A percentile compares a stretch with the other conserved stretches of the same genome.
phyloP scores from a whole-genome alignment of 1,140 invertebrate species.

The Eupristina koningsbergeri region DNA sequence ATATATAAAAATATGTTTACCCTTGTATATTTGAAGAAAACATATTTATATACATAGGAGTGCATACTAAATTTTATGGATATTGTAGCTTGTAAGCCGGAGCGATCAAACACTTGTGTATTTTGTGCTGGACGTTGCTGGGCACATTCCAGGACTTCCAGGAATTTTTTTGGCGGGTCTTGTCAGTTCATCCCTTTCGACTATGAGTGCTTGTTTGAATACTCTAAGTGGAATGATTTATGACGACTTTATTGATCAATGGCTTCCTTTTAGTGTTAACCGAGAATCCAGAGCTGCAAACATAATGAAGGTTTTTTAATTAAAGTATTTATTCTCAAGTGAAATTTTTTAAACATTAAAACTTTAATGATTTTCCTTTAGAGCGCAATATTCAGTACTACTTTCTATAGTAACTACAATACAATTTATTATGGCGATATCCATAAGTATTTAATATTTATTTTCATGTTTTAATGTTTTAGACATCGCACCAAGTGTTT shows the following conservation, averaged over 20 bases:
- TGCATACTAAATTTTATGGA: no score
- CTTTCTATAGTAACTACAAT: no score
- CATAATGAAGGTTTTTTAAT: slow-evolving; percentile 64
- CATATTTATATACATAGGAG: no score
- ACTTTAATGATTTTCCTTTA: no score
- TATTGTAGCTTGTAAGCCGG: slow-evolving; percentile 56
- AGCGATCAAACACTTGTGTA: slow-evolving; percentile 75
- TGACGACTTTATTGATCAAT: slow-evolving; percentile 74
- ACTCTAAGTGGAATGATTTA: slow-evolving; percentile 75
- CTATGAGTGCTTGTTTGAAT: slow-evolving; percentile 72
- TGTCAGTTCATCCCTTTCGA: slow-evolving; percentile 79
- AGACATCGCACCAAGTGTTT: no score
- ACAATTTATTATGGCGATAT: no score
- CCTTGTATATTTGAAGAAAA: no score
- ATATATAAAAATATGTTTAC: no score
- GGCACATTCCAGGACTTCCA: slow-evolving; percentile 75
- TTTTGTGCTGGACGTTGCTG: slow-evolving; percentile 77
- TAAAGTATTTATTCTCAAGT: background rate
- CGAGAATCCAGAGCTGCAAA: slow-evolving; percentile 62
- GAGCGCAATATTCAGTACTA: no score
- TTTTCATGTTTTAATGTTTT: no score
- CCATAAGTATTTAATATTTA: no score
- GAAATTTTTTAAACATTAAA: no score
- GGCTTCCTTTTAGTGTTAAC: slow-evolving; percentile 58
- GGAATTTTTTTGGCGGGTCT: slow-evolving; percentile 82